A percentile compares a stretch with the other conserved stretches of the same genome.
These are phyloP conservation scores for Pardalotus punctatus DNA, from an alignment of 2,113 vertebrate species.

Conservation along the genomic window DNA sequence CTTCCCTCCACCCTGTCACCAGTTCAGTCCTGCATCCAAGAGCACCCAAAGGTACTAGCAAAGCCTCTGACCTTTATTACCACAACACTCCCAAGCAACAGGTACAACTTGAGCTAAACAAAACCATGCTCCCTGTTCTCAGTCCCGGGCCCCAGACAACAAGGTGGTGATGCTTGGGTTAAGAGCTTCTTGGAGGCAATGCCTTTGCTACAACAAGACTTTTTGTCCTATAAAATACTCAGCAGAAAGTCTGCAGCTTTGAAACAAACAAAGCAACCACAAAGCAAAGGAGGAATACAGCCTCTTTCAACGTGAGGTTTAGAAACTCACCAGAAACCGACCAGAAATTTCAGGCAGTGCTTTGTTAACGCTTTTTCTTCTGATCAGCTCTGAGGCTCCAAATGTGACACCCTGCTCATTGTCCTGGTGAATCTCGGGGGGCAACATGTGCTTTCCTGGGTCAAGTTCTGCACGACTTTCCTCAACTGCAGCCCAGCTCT, in stretches of 20 bases:
- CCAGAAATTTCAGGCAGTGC: not conserved
- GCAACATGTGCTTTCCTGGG: accelerated
- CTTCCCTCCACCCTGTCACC: not conserved
- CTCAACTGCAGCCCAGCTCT: not conserved
- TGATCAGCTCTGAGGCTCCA: not conserved
- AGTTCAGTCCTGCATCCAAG: accelerated
- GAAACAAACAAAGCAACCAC: not conserved
- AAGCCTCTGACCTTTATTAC: not conserved
- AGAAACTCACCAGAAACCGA: not conserved
- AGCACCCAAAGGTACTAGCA: not conserved
- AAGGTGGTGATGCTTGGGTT: accelerated
- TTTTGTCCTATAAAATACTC: not conserved
- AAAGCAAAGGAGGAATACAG: not conserved
- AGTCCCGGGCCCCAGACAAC: not conserved
- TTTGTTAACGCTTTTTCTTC: not conserved
- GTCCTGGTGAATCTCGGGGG: accelerated
- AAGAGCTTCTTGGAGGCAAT: not conserved
- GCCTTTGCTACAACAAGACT: not conserved
- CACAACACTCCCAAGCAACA: not conserved
- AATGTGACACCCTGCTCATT: accelerated
- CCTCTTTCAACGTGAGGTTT: not conserved
- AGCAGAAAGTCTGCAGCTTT: not conserved
- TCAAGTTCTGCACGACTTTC: not conserved
- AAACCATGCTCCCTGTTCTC: accelerated
- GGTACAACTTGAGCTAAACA: not conserved